These are phyloP conservation scores for Terrapene triunguis DNA, from an alignment of 2,113 vertebrate genomes.

Conservation along the genomic window DNA sequence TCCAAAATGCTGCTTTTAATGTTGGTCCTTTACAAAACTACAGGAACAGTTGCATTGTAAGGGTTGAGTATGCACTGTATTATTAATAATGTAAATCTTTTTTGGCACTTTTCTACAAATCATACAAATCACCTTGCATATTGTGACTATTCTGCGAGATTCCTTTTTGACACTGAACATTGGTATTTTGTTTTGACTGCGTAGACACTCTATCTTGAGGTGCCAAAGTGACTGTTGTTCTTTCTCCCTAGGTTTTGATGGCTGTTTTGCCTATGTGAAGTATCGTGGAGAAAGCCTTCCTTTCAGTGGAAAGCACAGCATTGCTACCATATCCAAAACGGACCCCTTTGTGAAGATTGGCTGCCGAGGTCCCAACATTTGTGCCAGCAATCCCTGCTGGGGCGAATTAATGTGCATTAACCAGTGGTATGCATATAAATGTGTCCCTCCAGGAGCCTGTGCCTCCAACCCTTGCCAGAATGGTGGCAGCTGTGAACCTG, in stretches of 20 bases:
- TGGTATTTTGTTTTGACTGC: not conserved
- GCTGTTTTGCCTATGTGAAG: constrained; percentile 91
- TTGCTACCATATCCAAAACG: constrained; percentile 86
- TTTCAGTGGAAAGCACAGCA: constrained; percentile 89
- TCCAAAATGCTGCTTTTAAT: not conserved
- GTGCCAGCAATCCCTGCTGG: constrained; percentile 93
- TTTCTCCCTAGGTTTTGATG: constrained; percentile 87
- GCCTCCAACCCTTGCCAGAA: constrained; percentile 92
- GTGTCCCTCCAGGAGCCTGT: constrained; percentile 92
- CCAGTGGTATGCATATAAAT: constrained; percentile 94
- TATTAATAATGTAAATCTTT: not conserved
- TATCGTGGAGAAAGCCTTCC: constrained; percentile 91
- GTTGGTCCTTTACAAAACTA: not conserved
- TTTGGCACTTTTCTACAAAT: not conserved
- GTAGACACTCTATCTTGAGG: accelerated
- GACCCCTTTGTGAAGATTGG: constrained; percentile 90
- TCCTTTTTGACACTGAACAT: not conserved
- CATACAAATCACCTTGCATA: not conserved
- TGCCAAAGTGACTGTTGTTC: not conserved
- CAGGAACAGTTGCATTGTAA: not conserved
- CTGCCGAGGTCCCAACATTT: constrained; percentile 93
- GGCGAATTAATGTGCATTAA: constrained; percentile 94
- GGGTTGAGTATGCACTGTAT: not conserved
- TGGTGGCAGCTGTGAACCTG: constrained; percentile 92
- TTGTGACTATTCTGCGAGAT: not conserved